Percentiles rank a stretch among this genome's conserved stretches.
Conservation (phyloP, 2,113 vertebrate genomes). For the Blennius ocellaris region DNA sequence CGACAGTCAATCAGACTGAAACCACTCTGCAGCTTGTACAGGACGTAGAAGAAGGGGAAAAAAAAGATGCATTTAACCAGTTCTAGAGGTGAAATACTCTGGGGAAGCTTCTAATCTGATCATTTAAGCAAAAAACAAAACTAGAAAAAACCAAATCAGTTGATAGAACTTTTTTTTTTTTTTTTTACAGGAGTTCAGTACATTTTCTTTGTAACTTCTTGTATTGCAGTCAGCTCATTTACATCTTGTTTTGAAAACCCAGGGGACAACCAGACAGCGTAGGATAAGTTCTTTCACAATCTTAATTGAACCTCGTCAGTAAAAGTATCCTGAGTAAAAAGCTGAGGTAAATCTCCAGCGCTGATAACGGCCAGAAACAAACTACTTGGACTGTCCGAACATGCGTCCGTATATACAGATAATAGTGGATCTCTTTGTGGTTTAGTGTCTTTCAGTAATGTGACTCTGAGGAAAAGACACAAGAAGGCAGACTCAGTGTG, state of each 20-base stretch:
- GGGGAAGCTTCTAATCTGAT: background rate
- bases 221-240: conserved; percentile 8
- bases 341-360: conserved; percentile 55
- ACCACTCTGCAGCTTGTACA: background rate
- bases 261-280: background rate
- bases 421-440: background rate
- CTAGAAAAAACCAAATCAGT: background rate
- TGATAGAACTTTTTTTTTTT: background rate
- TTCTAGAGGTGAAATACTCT: background rate
- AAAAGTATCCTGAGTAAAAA: conserved; percentile 65
- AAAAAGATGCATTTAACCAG: conserved; percentile 19
- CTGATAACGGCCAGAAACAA: conserved; percentile 24
- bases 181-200: conserved; percentile 12
- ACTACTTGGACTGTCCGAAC: conserved; percentile 4
- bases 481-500: background rate
- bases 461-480: background rate
- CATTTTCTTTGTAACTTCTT: background rate
- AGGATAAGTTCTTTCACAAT: conserved; percentile 10
- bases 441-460: background rate
- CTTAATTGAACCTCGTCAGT: conserved; percentile 24
- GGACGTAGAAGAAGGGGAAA: conserved; percentile 12
- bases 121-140: background rate
- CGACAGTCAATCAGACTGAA: conserved; percentile 11
- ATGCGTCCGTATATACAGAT: conserved; percentile 29
- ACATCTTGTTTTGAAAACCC: conserved; percentile 26